Evolutionary conservation across 2,113 vertebrate genomes (phyloP).

Genomic region (Lanius ludovicianus): DNA sequence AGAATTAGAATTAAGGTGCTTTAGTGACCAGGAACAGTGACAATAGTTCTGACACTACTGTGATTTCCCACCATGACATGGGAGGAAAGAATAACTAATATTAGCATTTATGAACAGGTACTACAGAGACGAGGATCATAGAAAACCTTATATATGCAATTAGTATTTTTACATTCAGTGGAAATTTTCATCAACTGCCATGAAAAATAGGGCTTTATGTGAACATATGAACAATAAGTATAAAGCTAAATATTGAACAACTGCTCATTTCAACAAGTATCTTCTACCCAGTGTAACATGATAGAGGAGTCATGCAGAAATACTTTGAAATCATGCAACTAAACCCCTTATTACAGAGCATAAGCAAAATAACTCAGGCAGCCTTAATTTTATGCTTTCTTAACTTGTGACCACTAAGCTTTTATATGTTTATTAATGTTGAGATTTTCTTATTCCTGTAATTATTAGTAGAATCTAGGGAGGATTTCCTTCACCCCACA

Average conservation of each 20-base stretch:
- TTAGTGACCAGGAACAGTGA: not conserved
- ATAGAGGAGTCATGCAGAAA: not conserved
- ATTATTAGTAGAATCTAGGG: not conserved
- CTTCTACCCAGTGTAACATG: not conserved
- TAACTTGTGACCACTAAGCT: not conserved
- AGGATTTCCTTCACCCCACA: not conserved
- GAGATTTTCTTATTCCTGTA: not conserved
- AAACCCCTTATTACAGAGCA: not conserved
- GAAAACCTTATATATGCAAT: not conserved
- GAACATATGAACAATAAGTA: not conserved
- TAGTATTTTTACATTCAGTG: not conserved
- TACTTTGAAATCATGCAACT: not conserved
- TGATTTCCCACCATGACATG: not conserved
- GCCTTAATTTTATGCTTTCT: not conserved
- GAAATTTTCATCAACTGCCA: not conserved
- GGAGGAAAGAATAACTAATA: not conserved
- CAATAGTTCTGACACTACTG: not conserved
- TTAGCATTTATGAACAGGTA: not conserved
- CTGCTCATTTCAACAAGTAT: not conserved
- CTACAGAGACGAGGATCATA: not conserved
- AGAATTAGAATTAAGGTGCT: not conserved
- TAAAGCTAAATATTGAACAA: not conserved
- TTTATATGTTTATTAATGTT: not conserved
- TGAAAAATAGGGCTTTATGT: not conserved
- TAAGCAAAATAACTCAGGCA: not conserved